Evolutionary conservation across 1,140 invertebrate genomes (phyloP).

Genomic region (Trichonephila inaurata): DNA sequence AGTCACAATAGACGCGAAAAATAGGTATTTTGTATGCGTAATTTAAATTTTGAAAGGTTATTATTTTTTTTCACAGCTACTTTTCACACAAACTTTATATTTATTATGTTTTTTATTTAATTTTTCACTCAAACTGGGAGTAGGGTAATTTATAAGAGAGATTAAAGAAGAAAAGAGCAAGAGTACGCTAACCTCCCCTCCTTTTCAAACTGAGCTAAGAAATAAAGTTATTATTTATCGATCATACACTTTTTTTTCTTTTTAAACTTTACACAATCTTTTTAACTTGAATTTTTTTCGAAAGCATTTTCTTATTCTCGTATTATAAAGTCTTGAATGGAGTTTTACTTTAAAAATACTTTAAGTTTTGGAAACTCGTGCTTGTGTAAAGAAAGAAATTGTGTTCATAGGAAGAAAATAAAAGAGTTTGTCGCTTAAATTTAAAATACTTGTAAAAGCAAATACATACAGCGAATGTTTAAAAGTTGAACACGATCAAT

Average conservation of each 20-base stretch:
- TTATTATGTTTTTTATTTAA: conserved; percentile 1
- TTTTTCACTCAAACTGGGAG: background rate
- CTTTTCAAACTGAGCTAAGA: background rate
- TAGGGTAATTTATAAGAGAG: conserved; percentile 12
- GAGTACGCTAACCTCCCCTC: background rate
- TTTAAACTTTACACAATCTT: background rate
- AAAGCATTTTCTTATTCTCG: background rate
- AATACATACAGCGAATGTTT: too few relatives aligned
- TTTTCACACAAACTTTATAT: background rate
- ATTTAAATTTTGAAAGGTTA: conserved; percentile 53
- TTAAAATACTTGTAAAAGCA: too few relatives aligned
- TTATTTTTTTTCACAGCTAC: background rate
- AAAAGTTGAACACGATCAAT: too few relatives aligned
- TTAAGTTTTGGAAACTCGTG: background rate
- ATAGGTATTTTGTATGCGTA: conserved; percentile 66
- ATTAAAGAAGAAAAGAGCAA: background rate
- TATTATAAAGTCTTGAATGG: background rate
- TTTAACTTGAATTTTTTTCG: background rate
- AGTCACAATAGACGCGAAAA: conserved; percentile 46
- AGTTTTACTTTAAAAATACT: background rate
- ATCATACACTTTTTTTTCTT: background rate
- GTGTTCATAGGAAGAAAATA: too few relatives aligned
- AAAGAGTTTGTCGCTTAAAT: too few relatives aligned
- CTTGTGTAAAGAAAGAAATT: background rate
- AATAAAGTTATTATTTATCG: background rate